These are phyloP conservation scores for Sebastes reedi DNA, from an alignment of 2,797 vertebrate species.

Conservation along the genomic window DNA sequence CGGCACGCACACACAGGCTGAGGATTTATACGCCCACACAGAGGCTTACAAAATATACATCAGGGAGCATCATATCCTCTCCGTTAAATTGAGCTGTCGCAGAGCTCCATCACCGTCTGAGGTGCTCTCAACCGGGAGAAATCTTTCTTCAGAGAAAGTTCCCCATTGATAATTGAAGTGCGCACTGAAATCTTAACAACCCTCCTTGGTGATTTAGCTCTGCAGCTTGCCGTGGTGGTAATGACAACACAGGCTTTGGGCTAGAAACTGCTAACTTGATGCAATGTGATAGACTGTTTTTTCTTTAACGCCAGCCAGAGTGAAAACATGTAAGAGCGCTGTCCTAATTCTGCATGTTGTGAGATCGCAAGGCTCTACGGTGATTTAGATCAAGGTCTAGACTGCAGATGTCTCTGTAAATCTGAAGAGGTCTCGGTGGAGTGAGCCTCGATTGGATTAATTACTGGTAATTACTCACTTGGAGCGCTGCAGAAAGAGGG, in stretches of 20 bases:
- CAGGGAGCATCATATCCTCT: constrained; percentile 50
- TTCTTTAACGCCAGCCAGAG: not conserved
- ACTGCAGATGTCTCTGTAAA: constrained; percentile 64
- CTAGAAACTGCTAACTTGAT: constrained; percentile 34
- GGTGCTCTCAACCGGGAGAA: constrained; percentile 30
- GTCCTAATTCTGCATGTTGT: constrained; percentile 41
- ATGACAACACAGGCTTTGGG: constrained; percentile 25
- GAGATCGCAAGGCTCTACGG: constrained; percentile 12
- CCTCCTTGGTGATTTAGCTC: constrained; percentile 32
- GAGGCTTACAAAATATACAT: constrained; percentile 53
- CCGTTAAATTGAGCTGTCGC: constrained; percentile 58
- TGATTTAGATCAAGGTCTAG: constrained; percentile 68
- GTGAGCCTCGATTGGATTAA: constrained; percentile 65
- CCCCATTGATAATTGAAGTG: constrained; percentile 60
- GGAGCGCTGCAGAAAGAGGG: constrained; percentile 46
- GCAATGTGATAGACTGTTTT: constrained; percentile 2
- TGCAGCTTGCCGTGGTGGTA: constrained; percentile 20
- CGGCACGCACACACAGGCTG: constrained; percentile 28
- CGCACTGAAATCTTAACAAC: constrained; percentile 39
- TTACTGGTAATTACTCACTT: constrained; percentile 72
- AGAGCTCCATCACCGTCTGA: constrained; percentile 45
- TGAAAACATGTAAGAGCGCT: constrained; percentile 16
- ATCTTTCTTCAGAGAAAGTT: constrained; percentile 47
- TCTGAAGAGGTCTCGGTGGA: constrained; percentile 65
- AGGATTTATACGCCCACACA: constrained; percentile 48